Evolutionary conservation across 2,797 vertebrate genomes (phyloP).

Genomic region (Apodemus agrarius): DNA sequence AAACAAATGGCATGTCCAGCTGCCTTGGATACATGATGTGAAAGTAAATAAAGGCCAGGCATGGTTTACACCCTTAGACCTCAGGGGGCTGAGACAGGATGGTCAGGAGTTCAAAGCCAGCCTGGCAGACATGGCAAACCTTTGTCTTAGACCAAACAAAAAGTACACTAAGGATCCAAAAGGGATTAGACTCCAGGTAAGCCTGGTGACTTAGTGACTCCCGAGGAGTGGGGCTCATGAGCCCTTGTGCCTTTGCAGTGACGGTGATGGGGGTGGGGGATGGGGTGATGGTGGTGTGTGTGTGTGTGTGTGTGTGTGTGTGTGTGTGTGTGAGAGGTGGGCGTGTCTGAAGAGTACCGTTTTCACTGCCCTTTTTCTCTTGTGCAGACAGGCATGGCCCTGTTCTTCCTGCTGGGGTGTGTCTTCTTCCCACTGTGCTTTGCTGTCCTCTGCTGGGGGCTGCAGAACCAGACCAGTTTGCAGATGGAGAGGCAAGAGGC

Average conservation of each 20-base stretch:
- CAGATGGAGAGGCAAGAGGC: conserved; percentile 72
- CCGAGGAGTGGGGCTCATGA: not conserved
- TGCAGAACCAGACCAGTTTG: conserved; percentile 68
- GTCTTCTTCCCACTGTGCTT: conserved; percentile 77
- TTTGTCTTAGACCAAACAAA: not conserved
- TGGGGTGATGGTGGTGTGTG: too few species aligned
- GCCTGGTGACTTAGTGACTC: not conserved
- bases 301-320: too few species aligned
- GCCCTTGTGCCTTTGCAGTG: not conserved
- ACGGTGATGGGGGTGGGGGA: too few species aligned
- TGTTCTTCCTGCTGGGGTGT: conserved; percentile 75
- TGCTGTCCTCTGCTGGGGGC: conserved; percentile 59
- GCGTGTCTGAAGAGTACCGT: not conserved
- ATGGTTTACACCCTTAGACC: not conserved
- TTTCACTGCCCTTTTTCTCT: not conserved
- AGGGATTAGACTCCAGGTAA: not conserved
- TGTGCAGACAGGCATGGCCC: conserved; percentile 68
- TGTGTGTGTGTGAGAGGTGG: too few species aligned
- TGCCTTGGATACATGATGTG: not conserved
- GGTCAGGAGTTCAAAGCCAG: not conserved
- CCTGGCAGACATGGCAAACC: not conserved
- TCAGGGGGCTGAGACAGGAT: not conserved
- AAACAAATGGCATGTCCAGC: not conserved
- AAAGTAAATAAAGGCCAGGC: not conserved
- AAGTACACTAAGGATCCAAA: not conserved